Percentiles rank a stretch among this genome's conserved stretches.
Conservation (phyloP, 2,113 vertebrate genomes). For the Monarcha castaneiventris region DNA sequence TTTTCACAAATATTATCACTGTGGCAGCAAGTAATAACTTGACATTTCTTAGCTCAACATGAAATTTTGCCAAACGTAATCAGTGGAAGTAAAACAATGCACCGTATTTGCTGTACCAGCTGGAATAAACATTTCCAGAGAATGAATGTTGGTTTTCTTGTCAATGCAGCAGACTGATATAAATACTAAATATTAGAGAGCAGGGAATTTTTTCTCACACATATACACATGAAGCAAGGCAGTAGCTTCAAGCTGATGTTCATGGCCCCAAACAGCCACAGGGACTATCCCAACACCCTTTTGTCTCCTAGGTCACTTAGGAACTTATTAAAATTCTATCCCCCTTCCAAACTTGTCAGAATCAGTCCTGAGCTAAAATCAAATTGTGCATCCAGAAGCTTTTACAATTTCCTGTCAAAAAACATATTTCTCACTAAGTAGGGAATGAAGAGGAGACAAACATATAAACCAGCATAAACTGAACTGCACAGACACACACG, state of each 20-base stretch:
- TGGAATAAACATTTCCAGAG: neutral
- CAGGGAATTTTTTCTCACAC: neutral
- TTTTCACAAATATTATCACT: neutral
- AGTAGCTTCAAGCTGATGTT: neutral
- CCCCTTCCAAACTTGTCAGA: neutral
- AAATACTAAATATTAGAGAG: neutral
- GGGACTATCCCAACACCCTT: neutral
- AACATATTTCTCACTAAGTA: neutral
- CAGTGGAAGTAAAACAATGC: neutral
- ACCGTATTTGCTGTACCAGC: neutral
- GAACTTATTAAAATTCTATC: neutral
- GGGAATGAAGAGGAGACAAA: neutral
- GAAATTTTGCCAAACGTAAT: neutral
- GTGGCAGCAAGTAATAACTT: neutral
- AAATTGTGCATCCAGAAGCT: neutral
- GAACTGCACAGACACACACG: neutral
- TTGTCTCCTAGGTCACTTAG: neutral
- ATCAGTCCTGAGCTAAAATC: neutral
- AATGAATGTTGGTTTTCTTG: neutral
- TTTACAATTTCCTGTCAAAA: neutral
- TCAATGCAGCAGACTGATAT: neutral
- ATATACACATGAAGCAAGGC: fast-evolving
- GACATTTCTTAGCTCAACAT: neutral
- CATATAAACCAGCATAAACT: neutral
- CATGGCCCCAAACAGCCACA: neutral